These are phyloP conservation scores for Ceratina australensis DNA, from an alignment of 1,140 invertebrate genomes.

Conservation along the genomic window DNA sequence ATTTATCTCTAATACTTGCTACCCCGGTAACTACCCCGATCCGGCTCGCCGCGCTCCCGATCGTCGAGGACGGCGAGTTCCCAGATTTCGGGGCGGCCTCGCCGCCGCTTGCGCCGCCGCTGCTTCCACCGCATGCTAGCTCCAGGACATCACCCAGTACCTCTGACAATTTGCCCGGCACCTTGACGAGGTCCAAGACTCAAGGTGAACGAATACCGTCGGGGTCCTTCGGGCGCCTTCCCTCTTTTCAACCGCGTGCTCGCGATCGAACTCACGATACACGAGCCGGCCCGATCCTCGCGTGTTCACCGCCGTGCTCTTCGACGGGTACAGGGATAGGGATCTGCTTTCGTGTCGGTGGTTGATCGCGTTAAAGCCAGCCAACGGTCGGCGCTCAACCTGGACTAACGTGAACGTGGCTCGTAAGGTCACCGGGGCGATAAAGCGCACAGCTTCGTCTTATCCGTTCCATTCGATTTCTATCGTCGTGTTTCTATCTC, in stretches of 20 bases:
- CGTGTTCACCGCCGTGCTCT: not conserved
- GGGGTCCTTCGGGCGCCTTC: slow-evolving; percentile 5
- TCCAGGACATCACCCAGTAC: slow-evolving; percentile 76
- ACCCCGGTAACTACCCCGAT: slow-evolving; percentile 73
- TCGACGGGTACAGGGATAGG: too few species aligned
- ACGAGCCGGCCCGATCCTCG: not conserved
- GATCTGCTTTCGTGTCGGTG: not conserved
- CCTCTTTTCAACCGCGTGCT: not conserved
- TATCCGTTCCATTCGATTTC: not conserved
- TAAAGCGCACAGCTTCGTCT: not conserved
- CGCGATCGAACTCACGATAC: slow-evolving; percentile 10
- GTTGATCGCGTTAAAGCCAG: not conserved
- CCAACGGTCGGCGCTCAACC: slow-evolving; percentile 1
- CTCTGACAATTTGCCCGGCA: slow-evolving; percentile 77
- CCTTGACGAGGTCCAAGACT: slow-evolving; percentile 73
- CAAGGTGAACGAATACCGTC: not conserved
- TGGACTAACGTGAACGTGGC: slow-evolving; percentile 20
- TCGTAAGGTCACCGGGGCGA: slow-evolving; percentile 25
- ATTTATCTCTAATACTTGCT: slow-evolving; percentile 73
- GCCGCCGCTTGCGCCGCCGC: slow-evolving; percentile 21
- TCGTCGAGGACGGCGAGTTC: slow-evolving; percentile 33
- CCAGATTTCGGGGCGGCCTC: slow-evolving; percentile 52
- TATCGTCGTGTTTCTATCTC: not conserved
- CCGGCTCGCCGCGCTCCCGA: slow-evolving; percentile 62
- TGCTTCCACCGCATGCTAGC: slow-evolving; percentile 72